Evolutionary conservation across 2,113 vertebrate species (phyloP), one percentile per base, ranked within the genome.

Genomic region (Mellivora capensis): DNA sequence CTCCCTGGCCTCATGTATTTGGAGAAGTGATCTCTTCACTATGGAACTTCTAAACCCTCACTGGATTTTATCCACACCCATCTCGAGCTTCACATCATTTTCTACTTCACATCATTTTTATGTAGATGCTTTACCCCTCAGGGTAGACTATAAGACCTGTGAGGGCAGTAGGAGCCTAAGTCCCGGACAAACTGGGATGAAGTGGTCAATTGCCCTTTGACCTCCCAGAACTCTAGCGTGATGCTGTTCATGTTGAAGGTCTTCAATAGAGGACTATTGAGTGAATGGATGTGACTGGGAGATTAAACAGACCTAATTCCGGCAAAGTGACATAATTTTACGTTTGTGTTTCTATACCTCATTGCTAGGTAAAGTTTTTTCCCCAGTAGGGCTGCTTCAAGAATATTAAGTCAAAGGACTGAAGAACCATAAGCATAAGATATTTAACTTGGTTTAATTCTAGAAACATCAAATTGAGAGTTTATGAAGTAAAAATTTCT

Each of bases 371-470:
- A 27, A 37, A 20, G 47, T 23, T 61, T 49, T 2, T 13, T 2
- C 11, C 44, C 34, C 54, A 42, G 37, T 61, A 88, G 72, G 9
- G 18, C 29, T 87, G 39, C 15, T 72, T 96, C 47, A 69, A 80
- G 80, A 94, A 59, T 15, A 37, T n/a, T 92, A 67, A 34, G 5
- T 47, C 14, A 87, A 94, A 89, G 11, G 25, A 79, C 42, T 94
- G 31, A 92, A 93, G 25, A 57, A 31, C 17, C 6, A 44, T 62
- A 67, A 81, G 20, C 20, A 71, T 25, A 81, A 79, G 42, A 25
- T n/a, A 69, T 91, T 83, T 54, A 97, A 95, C 72, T 82, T 86
- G 59, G 67, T 93, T 79, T 10, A 72, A 61, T 37, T 86, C n/a
- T 61, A 79, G 74, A 96, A 74, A 79, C 23, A 80, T n/a, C 91